Conservation (phyloP, 1,140 invertebrate genomes). For the Brachionus sp. region DNA sequence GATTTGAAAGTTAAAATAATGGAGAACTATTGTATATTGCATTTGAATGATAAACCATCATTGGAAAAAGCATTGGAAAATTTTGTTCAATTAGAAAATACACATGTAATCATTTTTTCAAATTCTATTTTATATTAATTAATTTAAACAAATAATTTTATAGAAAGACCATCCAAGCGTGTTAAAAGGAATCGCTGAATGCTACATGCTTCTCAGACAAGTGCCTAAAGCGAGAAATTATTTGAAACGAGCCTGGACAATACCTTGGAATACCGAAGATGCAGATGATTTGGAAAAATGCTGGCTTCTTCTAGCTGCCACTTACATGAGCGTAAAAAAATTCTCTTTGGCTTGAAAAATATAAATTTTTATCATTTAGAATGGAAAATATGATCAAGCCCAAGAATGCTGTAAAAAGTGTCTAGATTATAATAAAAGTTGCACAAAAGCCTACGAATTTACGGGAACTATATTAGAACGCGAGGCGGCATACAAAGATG, state of each 20-base stretch:
- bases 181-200: slow-evolving; percentile 80
- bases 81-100: slow-evolving; percentile 37
- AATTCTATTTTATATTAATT: neutral
- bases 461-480: slow-evolving; percentile 82
- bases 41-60: slow-evolving; percentile 24
- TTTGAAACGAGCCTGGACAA: slow-evolving; percentile 80
- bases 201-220: slow-evolving; percentile 80
- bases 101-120: neutral
- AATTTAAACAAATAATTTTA: neutral
- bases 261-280: slow-evolving; percentile 75
- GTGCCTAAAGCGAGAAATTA: slow-evolving; percentile 82
- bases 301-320: slow-evolving; percentile 86
- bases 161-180: slow-evolving; percentile 71
- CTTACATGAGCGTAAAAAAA: slow-evolving; percentile 72
- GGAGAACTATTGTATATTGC: slow-evolving; percentile 34
- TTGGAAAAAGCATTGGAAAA: slow-evolving; percentile 43
- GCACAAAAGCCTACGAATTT: slow-evolving; percentile 83
- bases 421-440: slow-evolving; percentile 77
- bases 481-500: slow-evolving; percentile 82
- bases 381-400: slow-evolving; percentile 79
- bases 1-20: slow-evolving; percentile 34
- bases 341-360: neutral
- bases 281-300: slow-evolving; percentile 89
- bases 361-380: slow-evolving; percentile 50
- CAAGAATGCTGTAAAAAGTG: slow-evolving; percentile 75